Evolutionary conservation across 2,888 invertebrate species (phyloP).

Genomic region (Anthophora plumipes): DNA sequence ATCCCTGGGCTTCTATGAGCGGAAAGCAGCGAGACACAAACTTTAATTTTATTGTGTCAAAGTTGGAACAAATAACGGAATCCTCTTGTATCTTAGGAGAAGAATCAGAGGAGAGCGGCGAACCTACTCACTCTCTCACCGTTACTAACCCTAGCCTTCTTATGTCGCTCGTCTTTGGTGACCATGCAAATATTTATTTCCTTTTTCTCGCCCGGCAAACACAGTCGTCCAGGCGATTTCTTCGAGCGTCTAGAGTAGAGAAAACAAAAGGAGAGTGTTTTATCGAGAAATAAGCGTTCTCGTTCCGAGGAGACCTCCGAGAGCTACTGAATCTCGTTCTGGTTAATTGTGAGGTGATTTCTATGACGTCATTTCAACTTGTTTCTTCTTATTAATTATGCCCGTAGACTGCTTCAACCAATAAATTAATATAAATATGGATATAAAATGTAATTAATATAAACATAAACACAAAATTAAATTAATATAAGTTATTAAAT

Average conservation of each 20-base stretch:
- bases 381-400: neutral
- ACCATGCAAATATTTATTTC: constrained; percentile 70
- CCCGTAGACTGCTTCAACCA: too few species aligned
- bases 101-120: neutral
- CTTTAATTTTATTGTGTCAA: constrained; percentile 70
- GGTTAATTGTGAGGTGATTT: neutral
- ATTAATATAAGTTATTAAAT: too few species aligned
- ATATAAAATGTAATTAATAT: too few species aligned
- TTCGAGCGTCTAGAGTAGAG: neutral
- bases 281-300: neutral
- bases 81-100: constrained; percentile 29
- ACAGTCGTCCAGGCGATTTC: constrained; percentile 16
- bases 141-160: neutral
- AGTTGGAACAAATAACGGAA: constrained; percentile 66
- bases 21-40: constrained; percentile 55
- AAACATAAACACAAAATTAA: too few species aligned
- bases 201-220: constrained; percentile 43
- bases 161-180: constrained; percentile 45
- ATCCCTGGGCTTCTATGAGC: constrained; percentile 28
- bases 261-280: neutral
- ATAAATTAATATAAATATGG: too few species aligned
- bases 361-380: neutral
- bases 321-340: too few species aligned
- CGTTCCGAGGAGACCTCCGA: too few species aligned
- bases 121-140: constrained; percentile 8